Base-by-base conservation (phyloP, 2,888 invertebrate genomes). In the Philereme transversata region DNA sequence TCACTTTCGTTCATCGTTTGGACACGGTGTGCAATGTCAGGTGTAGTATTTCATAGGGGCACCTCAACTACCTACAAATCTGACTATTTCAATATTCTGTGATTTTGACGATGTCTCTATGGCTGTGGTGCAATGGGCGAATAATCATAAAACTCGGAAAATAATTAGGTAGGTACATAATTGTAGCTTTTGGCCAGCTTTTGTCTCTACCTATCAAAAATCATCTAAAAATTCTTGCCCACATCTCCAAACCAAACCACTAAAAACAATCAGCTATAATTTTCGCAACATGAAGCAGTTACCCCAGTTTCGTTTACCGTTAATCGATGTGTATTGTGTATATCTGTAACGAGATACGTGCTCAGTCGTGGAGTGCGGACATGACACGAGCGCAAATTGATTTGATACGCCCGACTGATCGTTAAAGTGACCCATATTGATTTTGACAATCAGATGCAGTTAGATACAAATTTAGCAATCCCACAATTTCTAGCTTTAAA, bases 1-100 rank as follows among this genome's bases (percentile, higher is more conserved):
- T 87, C 85, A 84, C 87, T 90, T 88, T 91, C 86, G 78, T 83
- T 81, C 74, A 78, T 78, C 73, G 75, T 75, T 81, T 76, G 72
- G 78, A 72, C 71, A 77, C 76, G 80, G 73, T 76, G 59, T 64
- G 70, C 73, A 53, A 50, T 58, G 60, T 58, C 47, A 62, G 36
- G 9, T 10, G 45, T 35, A 50, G 38, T 55, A 40, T 40, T 40
- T 40, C 40, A 40, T 3, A 8, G 6, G 40, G 40, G 8, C 40
- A 40, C 8, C 5, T 5, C 36, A 40, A 5, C 8, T 40, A 40
- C 40, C 40, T 22, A 40, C 40, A 8, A 8, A 8, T 4, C 40
- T 40, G 40, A 8, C 7, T 6, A 8, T 6, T 40, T 6, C 3
- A 6, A 40, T 40, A 5, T 40, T 8, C 40, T 6, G 40, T 6